Base-by-base conservation (phyloP, 1,140 invertebrate genomes). In the Hyposmocoma kahamanoa region DNA sequence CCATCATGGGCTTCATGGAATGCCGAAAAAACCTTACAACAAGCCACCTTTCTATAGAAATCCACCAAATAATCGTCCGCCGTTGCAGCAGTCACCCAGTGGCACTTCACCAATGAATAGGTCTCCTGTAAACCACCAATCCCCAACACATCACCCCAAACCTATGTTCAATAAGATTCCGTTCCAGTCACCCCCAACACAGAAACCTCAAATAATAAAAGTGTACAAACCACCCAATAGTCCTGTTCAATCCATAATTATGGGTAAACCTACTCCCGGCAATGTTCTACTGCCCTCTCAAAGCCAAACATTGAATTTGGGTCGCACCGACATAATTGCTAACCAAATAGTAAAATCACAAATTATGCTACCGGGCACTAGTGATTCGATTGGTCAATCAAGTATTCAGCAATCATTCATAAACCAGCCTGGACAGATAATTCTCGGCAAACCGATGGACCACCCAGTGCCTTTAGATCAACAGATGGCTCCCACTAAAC, bases 371-470 rank as follows among this genome's bases (percentile, higher is more conserved):
- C 80, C 83, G 2, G 76, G 75, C 13, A 62, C 55, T 39, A 76
- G 72, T 26, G 59, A 60, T 24, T 53, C 67, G 11, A 47, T 70
- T 13, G 66, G 64, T 4, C 77, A 83, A 24, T 72, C 80, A 15
- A 81, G 72, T 49, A 47, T 50, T 5, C 64, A 66, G 15, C 74
- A 74, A 50, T 57, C 60, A 2, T 83, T 67, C 49, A 61, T 75
- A 5, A 79, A 58, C 34, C 74, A 74, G 50, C 75, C 83, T 17
- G 79, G 81, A 6, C 86, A 87, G 67, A 87, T 87, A 47, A 87
- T 87, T 38, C 59, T 87, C 21, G 84, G 84, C 2, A 87, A 84
- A 51, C 84, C 84, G 3, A 86, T 87, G 71, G 84, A 87, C 22
- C 72, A 85, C 44, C 86, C 86, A 8, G 49, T 72, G 38, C 83